Evolutionary conservation across 2,797 vertebrate genomes (phyloP), one percentile per base, ranked within the genome.

Genomic region (Myotis planiceps): DNA sequence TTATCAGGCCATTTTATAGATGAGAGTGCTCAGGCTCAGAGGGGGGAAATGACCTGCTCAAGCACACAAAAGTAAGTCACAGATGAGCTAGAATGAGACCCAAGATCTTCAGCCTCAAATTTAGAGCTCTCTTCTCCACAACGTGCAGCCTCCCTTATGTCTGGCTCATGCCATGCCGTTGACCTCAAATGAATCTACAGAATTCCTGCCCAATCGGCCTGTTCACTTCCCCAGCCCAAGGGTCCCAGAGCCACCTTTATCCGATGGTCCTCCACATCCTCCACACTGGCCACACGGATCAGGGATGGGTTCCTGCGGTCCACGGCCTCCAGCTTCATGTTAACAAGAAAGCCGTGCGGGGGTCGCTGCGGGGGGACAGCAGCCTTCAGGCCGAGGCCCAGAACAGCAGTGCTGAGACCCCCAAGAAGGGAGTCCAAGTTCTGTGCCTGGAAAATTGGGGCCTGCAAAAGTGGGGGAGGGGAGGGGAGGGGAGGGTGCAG

Each of bases 301-400:
- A 99, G 98, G 92, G 99, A 99, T 3, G 99, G 99, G 96, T 99
- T 99, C 97, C 99, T 99, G 92, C 99, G 99, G 98, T 99, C 99
- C 98, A 99, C 99, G 0, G 99, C 99, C 96, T 99, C 99, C 96
- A 99, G 98, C 97, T 99, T 99, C 99, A 99, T 99, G 98, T 99
- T 99, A 96, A 99, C 98, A 98, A 99, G 99, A 97, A 99, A 99
- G 96, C 97, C 98, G 9, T 99, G 99, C 2, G 99, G 98, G 0
- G 99, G 98, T n/a, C 99, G 99, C 99, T 99, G 97, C 18, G 53
- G 93, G 80, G 27, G n/a, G 58, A 96, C 25, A 92, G 47, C 0
- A 23, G 47, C 58, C 82, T 74, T 96, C 72, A 97, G 79, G 83
- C 32, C 80, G 39, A 86, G 42, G 49, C 32, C 45, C 23, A 71